Conservation (phyloP, 2,113 vertebrate species). For the Triplophysa siluroides region DNA sequence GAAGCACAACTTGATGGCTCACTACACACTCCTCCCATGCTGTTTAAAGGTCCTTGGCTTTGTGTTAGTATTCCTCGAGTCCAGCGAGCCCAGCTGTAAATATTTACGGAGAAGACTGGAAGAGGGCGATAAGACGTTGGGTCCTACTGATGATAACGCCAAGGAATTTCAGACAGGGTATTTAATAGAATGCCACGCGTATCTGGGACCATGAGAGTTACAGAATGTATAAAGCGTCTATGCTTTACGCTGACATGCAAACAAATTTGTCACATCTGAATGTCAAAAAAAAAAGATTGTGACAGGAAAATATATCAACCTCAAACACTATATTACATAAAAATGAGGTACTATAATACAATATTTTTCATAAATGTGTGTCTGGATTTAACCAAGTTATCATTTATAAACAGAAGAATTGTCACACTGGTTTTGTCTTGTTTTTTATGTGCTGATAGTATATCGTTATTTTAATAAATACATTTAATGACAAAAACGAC, state of each 20-base stretch:
- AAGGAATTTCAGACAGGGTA: constrained; percentile 68
- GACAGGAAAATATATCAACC: too few species aligned
- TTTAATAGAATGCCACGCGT: constrained; percentile 68
- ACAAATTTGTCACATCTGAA: not conserved
- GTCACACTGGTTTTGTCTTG: too few species aligned
- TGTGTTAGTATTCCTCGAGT: constrained; percentile 71
- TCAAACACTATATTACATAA: too few species aligned
- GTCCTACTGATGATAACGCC: constrained; percentile 70
- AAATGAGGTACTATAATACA: too few species aligned
- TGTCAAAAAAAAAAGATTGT: not conserved
- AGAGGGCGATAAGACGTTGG: constrained; percentile 69
- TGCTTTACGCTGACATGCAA: not conserved
- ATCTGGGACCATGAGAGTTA: constrained; percentile 61
- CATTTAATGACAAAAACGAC: too few species aligned
- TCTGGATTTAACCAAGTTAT: too few species aligned
- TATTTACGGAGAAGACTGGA: constrained; percentile 76
- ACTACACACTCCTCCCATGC: constrained; percentile 60
- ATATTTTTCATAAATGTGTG: too few species aligned
- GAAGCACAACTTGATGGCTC: constrained; percentile 53
- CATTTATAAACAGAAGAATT: too few species aligned
- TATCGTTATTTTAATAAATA: too few species aligned
- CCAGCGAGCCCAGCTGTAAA: constrained; percentile 65
- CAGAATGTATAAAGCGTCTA: constrained; percentile 11
- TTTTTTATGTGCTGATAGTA: too few species aligned
- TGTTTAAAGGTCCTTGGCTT: constrained; percentile 60